These are phyloP conservation scores for Epinephelus fuscoguttatus DNA, from an alignment of 2,113 vertebrate genomes.

Conservation along the genomic window DNA sequence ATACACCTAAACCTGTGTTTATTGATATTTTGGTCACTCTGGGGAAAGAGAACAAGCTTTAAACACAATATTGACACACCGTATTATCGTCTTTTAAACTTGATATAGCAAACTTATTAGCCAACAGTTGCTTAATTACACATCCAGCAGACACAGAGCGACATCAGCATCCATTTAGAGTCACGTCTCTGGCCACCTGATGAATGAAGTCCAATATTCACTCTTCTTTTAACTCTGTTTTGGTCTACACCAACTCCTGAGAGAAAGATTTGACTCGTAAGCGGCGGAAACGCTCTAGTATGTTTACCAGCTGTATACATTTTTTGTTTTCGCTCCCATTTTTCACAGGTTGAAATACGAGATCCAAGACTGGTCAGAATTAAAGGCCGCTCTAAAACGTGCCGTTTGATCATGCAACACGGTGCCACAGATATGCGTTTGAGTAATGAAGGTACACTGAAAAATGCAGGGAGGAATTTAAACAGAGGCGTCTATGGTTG, in stretches of 20 bases:
- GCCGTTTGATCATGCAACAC: too few species aligned
- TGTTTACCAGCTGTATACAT: not conserved
- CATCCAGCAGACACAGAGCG: too few species aligned
- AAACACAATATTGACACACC: not conserved
- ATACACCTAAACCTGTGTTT: not conserved
- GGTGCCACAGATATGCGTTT: not conserved
- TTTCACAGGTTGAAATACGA: too few species aligned
- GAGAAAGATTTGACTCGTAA: not conserved
- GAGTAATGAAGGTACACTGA: slow-evolving; percentile 1
- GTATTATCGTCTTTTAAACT: not conserved
- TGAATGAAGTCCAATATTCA: too few species aligned
- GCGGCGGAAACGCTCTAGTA: not conserved
- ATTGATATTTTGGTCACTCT: too few species aligned
- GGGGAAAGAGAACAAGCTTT: not conserved
- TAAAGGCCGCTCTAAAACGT: too few species aligned
- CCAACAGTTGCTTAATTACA: not conserved
- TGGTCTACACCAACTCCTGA: not conserved
- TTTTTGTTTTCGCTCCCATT: too few species aligned
- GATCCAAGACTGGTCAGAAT: too few species aligned
- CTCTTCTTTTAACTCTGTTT: not conserved
- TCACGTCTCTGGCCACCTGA: too few species aligned
- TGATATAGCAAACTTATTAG: not conserved
- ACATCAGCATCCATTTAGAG: too few species aligned
- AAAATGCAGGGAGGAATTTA: not conserved
- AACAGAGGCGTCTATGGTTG: not conserved